phyloP scores from a whole-genome alignment of 2,797 vertebrate species.

The Novumbra hubbsi region DNA sequence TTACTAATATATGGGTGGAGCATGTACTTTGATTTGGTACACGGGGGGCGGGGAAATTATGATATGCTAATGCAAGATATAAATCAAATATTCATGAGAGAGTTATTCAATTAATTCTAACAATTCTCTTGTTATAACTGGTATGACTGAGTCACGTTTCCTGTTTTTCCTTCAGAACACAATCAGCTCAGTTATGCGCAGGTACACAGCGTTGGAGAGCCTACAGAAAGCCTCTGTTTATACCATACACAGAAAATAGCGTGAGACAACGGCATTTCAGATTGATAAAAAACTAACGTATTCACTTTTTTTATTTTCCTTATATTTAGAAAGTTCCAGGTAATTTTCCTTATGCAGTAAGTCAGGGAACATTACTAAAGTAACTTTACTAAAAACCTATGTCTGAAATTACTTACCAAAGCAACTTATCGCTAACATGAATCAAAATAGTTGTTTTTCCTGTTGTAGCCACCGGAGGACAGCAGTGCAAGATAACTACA shows the following conservation, averaged over 20 bases:
- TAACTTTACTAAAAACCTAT: no score
- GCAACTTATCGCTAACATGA: neutral
- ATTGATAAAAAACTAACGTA: neutral
- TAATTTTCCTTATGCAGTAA: neutral
- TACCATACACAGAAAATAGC: neutral
- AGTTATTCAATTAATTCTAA: neutral
- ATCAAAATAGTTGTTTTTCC: neutral
- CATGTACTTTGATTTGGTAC: neutral
- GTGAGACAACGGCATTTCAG: neutral
- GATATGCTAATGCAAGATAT: neutral
- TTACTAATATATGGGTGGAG: neutral
- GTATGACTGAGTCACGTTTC: neutral
- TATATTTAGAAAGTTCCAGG: neutral
- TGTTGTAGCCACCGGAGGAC: conserved; percentile 42
- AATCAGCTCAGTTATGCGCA: conserved; percentile 36
- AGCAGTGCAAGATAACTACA: conserved; percentile 36
- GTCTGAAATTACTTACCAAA: neutral
- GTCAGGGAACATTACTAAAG: neutral
- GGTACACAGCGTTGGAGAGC: neutral
- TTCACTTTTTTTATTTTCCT: neutral
- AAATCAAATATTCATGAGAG: neutral
- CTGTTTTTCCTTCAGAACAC: conserved; percentile 3
- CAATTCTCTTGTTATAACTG: neutral
- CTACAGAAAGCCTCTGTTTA: neutral
- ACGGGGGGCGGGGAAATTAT: neutral